Evolutionary conservation across 2,888 invertebrate species (phyloP).

Genomic region (Apamea anceps): DNA sequence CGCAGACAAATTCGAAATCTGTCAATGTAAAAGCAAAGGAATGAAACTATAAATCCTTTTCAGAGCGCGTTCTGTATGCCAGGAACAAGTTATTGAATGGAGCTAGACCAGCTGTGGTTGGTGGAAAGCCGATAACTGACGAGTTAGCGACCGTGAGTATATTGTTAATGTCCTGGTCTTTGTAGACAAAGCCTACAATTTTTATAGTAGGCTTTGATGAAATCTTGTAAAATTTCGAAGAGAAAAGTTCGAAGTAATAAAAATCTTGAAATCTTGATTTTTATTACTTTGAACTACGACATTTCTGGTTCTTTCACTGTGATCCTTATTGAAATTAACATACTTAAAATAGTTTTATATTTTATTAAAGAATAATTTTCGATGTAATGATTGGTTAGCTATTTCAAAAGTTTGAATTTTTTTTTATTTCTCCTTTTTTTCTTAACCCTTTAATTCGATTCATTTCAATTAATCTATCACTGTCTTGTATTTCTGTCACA

Average conservation of each 20-base stretch:
- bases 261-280: background rate
- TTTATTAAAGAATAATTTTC: no score
- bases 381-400: background rate
- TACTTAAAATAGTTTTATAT: no score
- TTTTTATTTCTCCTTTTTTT: background rate
- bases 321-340: background rate
- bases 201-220: background rate
- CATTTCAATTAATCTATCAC: background rate
- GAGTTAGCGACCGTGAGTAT: conserved; percentile 91
- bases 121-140: conserved; percentile 92
- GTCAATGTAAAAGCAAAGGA: conserved; percentile 52
- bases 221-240: background rate
- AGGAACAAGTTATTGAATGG: conserved; percentile 88
- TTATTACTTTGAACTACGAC: background rate
- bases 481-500: conserved; percentile 68
- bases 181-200: background rate
- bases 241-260: no score
- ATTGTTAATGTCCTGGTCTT: conserved; percentile 33
- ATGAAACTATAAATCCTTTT: conserved; percentile 72
- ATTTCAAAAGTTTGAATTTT: background rate
- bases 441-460: background rate
- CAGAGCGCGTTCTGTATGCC: conserved; percentile 92
- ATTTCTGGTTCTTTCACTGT: background rate
- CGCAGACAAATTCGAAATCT: conserved; percentile 49
- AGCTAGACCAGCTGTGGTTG: conserved; percentile 89